Conservation (phyloP, 2,797 vertebrate genomes). For the Eulemur mongoz region DNA sequence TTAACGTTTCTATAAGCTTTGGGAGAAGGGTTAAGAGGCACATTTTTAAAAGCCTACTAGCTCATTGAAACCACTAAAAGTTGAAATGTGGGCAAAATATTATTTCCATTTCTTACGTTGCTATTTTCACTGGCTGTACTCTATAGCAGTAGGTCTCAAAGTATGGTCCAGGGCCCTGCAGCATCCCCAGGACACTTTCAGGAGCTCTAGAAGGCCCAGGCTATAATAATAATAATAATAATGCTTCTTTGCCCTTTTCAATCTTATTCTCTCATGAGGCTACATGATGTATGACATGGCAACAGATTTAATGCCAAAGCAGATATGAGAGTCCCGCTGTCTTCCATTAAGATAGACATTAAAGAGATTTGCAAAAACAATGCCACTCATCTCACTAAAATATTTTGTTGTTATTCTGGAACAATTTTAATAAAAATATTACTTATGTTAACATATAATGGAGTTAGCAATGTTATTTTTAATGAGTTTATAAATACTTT, state of each 20-base stretch:
- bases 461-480: neutral
- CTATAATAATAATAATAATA: neutral
- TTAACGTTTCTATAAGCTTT: conserved; percentile 27
- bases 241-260: neutral
- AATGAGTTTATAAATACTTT: neutral
- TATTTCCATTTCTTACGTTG: neutral
- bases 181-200: neutral
- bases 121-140: neutral
- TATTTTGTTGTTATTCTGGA: neutral
- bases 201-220: neutral
- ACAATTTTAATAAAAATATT: neutral
- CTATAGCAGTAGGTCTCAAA: neutral
- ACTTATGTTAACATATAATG: neutral
- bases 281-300: neutral
- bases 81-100: neutral
- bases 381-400: neutral
- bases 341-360: neutral
- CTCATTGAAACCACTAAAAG: conserved; percentile 36
- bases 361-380: neutral
- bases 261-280: neutral
- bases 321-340: neutral
- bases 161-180: neutral
- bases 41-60: neutral
- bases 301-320: neutral
- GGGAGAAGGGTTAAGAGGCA: neutral